Conservation (phyloP, 2,888 invertebrate genomes). For the Carterocephalus palaemon region DNA sequence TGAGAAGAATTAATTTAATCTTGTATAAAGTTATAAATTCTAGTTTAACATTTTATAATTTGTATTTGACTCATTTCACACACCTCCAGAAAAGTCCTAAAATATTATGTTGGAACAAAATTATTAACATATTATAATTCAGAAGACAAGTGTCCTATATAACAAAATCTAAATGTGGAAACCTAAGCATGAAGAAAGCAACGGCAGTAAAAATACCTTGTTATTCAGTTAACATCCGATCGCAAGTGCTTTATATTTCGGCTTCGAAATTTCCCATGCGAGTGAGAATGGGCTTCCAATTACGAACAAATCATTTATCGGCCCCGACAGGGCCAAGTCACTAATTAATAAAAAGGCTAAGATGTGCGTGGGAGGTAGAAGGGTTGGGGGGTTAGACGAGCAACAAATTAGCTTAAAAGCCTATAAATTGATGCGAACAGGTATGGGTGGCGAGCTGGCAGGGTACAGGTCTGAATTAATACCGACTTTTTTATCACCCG, state of each 20-base stretch:
- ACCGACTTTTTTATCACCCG: slow-evolving; percentile 68
- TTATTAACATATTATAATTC: too few species aligned
- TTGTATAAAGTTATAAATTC: slow-evolving; percentile 17
- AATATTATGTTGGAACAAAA: too few species aligned
- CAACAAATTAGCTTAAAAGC: slow-evolving; percentile 78
- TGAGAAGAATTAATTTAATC: slow-evolving; percentile 8
- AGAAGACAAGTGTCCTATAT: too few species aligned
- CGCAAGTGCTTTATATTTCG: too few species aligned
- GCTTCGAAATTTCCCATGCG: too few species aligned
- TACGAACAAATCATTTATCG: slow-evolving; percentile 17
- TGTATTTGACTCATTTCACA: slow-evolving; percentile 2
- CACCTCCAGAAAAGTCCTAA: too few species aligned
- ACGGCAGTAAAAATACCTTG: too few species aligned
- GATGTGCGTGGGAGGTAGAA: slow-evolving; percentile 41
- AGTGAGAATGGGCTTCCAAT: slow-evolving; percentile 8
- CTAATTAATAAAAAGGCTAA: slow-evolving; percentile 22
- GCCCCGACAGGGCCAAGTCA: slow-evolving; percentile 5
- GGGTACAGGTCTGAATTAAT: slow-evolving; percentile 70
- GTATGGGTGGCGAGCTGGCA: slow-evolving; percentile 73
- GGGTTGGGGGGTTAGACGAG: slow-evolving; percentile 29
- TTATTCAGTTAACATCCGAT: too few species aligned
- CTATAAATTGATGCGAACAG: slow-evolving; percentile 74
- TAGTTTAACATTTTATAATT: slow-evolving; percentile 7
- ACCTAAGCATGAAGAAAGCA: too few species aligned
- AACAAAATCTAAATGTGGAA: too few species aligned